These are phyloP conservation scores for Pachycephala philippinensis DNA, from an alignment of 2,113 vertebrate genomes.

Conservation along the genomic window DNA sequence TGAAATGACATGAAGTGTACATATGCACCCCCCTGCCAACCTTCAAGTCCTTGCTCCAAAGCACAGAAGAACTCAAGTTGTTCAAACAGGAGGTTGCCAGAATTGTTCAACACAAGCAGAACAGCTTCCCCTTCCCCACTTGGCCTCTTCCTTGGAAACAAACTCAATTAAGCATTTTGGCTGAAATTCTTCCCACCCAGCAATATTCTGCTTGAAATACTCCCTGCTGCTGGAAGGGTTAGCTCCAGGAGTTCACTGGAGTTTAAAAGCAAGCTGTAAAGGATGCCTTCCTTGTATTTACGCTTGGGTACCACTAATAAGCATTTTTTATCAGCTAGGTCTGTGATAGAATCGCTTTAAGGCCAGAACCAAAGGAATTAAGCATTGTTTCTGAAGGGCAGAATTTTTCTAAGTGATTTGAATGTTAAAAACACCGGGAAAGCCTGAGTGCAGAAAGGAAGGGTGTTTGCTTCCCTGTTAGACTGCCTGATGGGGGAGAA, in stretches of 20 bases:
- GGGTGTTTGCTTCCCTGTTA: background rate
- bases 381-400: background rate
- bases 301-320: background rate
- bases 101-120: background rate
- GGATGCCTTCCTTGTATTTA: background rate
- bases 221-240: background rate
- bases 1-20: background rate
- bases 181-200: slow-evolving; percentile 35
- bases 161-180: slow-evolving; percentile 44
- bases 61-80: background rate
- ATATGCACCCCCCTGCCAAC: background rate
- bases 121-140: slow-evolving; percentile 17
- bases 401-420: background rate
- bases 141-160: slow-evolving; percentile 48
- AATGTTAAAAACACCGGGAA: background rate
- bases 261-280: background rate
- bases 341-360: background rate
- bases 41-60: background rate
- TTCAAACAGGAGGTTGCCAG: background rate
- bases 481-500: background rate
- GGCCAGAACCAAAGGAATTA: background rate
- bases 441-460: background rate
- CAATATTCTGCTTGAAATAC: slow-evolving; percentile 4
- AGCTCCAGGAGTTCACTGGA: background rate
- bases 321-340: background rate